phyloP scores from a whole-genome alignment of 2,888 invertebrate species.

The Euplexia lucipara region DNA sequence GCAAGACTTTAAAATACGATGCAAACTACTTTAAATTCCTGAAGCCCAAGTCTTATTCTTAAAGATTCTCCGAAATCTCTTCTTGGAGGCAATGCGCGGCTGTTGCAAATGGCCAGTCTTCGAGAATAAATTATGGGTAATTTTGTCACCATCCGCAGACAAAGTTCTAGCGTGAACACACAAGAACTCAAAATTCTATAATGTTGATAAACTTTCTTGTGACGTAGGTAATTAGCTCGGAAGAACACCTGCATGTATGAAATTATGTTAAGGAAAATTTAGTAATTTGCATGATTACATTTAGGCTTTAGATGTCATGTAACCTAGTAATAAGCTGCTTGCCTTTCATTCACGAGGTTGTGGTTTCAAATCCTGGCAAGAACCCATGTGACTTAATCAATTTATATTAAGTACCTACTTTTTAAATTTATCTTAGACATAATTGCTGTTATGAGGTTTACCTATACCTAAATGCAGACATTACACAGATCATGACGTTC shows the following conservation, averaged over 20 bases:
- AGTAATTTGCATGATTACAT: conserved; percentile 7
- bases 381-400: too few species aligned
- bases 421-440: too few species aligned
- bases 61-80: conserved; percentile 69
- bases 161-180: conserved; percentile 71
- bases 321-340: too few species aligned
- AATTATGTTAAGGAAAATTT: conserved; percentile 2
- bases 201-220: conserved; percentile 52
- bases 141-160: conserved; percentile 78
- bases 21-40: conserved; percentile 48
- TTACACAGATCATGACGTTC: too few species aligned
- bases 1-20: conserved; percentile 29
- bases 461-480: too few species aligned
- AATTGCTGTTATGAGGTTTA: too few species aligned
- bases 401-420: too few species aligned
- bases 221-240: conserved; percentile 40
- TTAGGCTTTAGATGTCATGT: too few species aligned
- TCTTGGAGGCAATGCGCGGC: conserved; percentile 71
- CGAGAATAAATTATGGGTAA: conserved; percentile 81
- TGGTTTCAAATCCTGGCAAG: too few species aligned
- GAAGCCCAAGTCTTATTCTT: conserved; percentile 24
- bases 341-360: too few species aligned
- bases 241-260: background rate
- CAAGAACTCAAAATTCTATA: conserved; percentile 66
- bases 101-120: conserved; percentile 80